A percentile compares a stretch with the other conserved stretches of the same genome.
Conservation (phyloP, 2,797 vertebrate genomes). For the Naso thynnoides region DNA sequence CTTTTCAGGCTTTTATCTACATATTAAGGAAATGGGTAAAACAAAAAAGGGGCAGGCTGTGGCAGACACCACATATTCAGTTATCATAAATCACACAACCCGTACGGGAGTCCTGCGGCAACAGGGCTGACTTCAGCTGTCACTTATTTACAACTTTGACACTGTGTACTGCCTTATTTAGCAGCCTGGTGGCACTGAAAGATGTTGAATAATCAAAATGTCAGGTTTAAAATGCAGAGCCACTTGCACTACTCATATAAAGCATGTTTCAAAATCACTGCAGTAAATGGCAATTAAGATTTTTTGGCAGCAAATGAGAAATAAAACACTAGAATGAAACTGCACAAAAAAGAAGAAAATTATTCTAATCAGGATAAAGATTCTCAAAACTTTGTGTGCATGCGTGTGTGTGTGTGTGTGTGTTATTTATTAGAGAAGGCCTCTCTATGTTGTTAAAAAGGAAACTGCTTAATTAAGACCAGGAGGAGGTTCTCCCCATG, state of each 20-base stretch:
- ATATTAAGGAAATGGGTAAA: too few relatives aligned
- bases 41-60: too few relatives aligned
- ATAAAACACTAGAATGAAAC: conserved; percentile 10
- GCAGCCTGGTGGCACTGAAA: background rate
- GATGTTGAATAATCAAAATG: background rate
- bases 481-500: conserved; percentile 43
- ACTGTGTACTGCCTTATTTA: conserved; percentile 1
- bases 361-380: conserved; percentile 10
- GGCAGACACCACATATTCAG: background rate
- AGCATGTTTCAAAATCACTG: background rate
- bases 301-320: conserved; percentile 8
- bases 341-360: background rate
- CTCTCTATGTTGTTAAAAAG: conserved; percentile 69
- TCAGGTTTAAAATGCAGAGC: background rate
- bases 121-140: too few relatives aligned
- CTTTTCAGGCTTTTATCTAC: too few relatives aligned
- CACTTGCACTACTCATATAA: background rate
- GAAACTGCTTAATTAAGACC: conserved; percentile 78
- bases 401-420: conserved; percentile 27
- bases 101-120: too few relatives aligned
- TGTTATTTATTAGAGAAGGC: conserved; percentile 70
- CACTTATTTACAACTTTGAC: conserved; percentile 15
- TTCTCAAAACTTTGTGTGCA: conserved; percentile 12
- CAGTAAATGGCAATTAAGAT: background rate
- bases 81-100: conserved; percentile 16